phyloP scores from a whole-genome alignment of 2,113 vertebrate genomes.

The Nycticryphes semicollaris region DNA sequence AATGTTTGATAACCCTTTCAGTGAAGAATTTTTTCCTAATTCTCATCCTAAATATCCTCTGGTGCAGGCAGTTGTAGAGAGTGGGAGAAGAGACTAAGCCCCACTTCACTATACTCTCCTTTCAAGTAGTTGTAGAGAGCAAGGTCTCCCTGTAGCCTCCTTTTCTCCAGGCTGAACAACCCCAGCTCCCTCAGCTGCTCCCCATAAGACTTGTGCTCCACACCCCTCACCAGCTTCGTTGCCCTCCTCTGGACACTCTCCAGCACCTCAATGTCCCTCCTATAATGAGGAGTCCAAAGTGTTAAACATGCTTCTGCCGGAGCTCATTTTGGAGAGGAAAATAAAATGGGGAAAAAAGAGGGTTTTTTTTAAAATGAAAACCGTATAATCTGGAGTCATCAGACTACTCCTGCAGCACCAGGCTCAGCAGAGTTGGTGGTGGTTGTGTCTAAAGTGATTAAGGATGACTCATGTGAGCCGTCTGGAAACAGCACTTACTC shows the following conservation, averaged over 20 bases:
- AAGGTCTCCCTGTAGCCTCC: not conserved
- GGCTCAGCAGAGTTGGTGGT: not conserved
- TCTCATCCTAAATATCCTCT: not conserved
- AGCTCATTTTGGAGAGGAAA: not conserved
- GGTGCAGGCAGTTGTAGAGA: not conserved
- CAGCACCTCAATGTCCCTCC: not conserved
- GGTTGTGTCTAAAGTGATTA: not conserved
- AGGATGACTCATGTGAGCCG: rapidly evolving
- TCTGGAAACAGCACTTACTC: not conserved
- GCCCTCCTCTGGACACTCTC: not conserved
- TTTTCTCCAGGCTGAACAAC: not conserved
- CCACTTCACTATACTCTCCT: not conserved
- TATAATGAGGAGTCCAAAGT: not conserved
- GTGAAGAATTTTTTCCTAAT: not conserved
- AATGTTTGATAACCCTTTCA: not conserved
- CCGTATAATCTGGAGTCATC: not conserved
- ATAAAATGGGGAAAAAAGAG: not conserved
- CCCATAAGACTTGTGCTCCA: not conserved
- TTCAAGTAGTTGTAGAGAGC: not conserved
- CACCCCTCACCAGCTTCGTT: not conserved
- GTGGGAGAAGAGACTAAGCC: not conserved
- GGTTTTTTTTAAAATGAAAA: not conserved
- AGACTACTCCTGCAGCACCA: not conserved
- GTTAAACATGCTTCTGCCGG: not conserved
- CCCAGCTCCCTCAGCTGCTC: not conserved